Conservation (phyloP, 2,113 vertebrate genomes). For the Scartelaos histophorus region DNA sequence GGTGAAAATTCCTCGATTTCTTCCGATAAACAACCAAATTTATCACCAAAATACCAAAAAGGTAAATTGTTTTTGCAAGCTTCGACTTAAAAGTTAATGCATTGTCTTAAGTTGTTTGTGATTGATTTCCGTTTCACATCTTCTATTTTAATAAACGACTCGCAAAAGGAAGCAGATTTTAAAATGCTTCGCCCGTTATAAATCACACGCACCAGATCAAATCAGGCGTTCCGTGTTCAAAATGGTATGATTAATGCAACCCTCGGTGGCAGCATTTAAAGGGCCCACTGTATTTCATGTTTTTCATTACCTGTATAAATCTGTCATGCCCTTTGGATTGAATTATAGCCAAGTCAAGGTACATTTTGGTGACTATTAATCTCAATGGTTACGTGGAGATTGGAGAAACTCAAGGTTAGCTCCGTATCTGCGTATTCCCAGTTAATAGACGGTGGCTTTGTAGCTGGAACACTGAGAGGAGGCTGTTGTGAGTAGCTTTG, state of each 20-base stretch:
- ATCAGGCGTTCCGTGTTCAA: constrained; percentile 20
- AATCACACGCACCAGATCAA: constrained; percentile 48
- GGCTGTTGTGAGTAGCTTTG: constrained; percentile 47
- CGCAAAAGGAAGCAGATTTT: constrained; percentile 25
- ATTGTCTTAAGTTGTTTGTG: not conserved
- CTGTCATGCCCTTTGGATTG: constrained; percentile 52
- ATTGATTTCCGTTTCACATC: not conserved
- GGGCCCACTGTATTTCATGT: constrained; percentile 37
- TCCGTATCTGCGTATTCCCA: constrained; percentile 63
- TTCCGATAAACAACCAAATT: not conserved
- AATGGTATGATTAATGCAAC: constrained; percentile 44
- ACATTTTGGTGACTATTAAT: constrained; percentile 61
- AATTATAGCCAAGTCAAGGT: constrained; percentile 66
- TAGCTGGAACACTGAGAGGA: constrained; percentile 55
- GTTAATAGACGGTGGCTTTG: constrained; percentile 60
- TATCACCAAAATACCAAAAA: not conserved
- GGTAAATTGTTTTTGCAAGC: not conserved
- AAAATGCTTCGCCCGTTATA: constrained; percentile 28
- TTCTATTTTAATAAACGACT: not conserved
- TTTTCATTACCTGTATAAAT: constrained; percentile 51
- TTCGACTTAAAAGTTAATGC: not conserved
- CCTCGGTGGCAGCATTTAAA: constrained; percentile 22
- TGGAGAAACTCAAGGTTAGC: constrained; percentile 57
- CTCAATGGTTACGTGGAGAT: constrained; percentile 46
- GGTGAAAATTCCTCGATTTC: not conserved